Conservation (phyloP, 1,140 invertebrate genomes). For the Bombus haemorrhoidalis region DNA sequence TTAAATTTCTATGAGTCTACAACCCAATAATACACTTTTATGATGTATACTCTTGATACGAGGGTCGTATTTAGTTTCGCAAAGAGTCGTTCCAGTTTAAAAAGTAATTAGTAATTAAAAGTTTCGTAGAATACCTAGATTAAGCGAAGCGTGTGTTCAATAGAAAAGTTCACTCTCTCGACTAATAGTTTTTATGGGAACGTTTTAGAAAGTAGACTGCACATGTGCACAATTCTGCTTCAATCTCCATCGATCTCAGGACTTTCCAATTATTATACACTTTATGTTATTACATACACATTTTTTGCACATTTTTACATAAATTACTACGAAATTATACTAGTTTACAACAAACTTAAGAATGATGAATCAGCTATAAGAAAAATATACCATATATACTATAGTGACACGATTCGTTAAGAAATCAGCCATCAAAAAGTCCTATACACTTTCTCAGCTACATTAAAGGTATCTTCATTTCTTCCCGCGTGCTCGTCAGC, state of each 20-base stretch:
- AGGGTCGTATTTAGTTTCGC: neutral
- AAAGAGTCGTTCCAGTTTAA: neutral
- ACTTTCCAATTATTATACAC: neutral
- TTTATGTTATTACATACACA: no score
- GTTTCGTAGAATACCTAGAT: no score
- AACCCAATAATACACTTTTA: neutral
- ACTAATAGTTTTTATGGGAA: neutral
- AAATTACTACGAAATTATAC: no score
- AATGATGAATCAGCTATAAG: no score
- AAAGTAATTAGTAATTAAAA: neutral
- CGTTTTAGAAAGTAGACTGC: neutral
- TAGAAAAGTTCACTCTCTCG: neutral
- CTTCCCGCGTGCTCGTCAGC: neutral
- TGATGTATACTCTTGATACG: neutral
- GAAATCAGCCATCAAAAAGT: neutral
- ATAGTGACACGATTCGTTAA: no score
- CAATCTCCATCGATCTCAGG: constrained; percentile 4
- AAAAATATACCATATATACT: no score
- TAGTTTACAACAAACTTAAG: no score
- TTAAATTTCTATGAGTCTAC: no score
- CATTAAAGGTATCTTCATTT: neutral
- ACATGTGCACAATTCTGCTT: neutral
- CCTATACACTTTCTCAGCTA: neutral
- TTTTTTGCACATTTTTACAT: no score
- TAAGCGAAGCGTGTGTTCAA: neutral